Base-by-base conservation (phyloP, 2,113 vertebrate genomes). In the Epinephelus lanceolatus region DNA sequence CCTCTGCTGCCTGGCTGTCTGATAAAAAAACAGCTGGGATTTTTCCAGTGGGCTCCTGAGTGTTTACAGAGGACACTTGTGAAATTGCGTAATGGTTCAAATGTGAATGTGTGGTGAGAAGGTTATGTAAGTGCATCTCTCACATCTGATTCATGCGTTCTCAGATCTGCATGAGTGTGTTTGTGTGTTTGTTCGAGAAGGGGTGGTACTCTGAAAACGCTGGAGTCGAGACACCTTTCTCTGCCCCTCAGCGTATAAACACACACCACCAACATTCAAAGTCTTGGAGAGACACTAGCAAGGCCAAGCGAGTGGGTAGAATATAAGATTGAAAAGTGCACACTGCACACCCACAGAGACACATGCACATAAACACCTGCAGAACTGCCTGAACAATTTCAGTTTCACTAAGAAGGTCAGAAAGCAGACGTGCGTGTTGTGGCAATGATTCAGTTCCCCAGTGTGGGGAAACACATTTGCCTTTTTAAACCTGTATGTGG, bases 141-240 rank as follows among this genome's bases (percentile, higher is more conserved):
- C 87, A 67, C 68, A 8, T 83, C 89, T 93, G 90, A 92, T 91
- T 93, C 91, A 92, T 91, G 78, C 53, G 5, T 88, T 84, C 80
- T 93, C 88, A 86, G 87, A 92, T 90, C 75, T 87, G 47, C 62
- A 76, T 75, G 67, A 74, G 78, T 71, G 67, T 78, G 77, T 88
- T 83, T 87, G 84, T 80, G 85, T 78, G 84, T 81, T 78, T 73
- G 74, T 75, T 89, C 51, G n/a, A 83, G 59, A 84, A 78, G 72
- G 84, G 84, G 67, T 60, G 85, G 76, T 70, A 25, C 81, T 84
- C 61, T 66, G 30, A 71, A 81, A 85, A 73, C 11, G 37, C 61
- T 78, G 62, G 70, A 86, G 78, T 47, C 85, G 78, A 93, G 77
- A 85, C 83, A 90, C 85, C 86, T 89, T 83, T 87, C 63, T 79